Percentiles rank a stretch among this genome's conserved stretches.
These are phyloP conservation scores for Myripristis jacobus DNA, from an alignment of 2,797 vertebrate species.

Conservation along the genomic window DNA sequence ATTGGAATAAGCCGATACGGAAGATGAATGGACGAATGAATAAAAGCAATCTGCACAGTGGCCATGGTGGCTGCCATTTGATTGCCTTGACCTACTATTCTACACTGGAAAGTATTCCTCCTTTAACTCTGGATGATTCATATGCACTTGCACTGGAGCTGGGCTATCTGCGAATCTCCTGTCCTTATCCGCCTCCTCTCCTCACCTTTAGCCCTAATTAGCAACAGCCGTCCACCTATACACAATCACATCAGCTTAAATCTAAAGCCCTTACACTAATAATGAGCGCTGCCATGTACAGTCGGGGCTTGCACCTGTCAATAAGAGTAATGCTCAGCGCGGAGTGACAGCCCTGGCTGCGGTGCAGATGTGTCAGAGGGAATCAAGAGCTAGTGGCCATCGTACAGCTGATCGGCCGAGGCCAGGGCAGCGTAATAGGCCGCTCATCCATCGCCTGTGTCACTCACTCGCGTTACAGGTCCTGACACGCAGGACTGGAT, in stretches of 20 bases:
- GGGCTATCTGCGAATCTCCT: conserved; percentile 4
- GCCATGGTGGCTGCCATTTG: conserved; percentile 43
- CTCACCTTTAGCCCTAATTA: conserved; percentile 75
- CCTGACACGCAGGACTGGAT: conserved; percentile 56
- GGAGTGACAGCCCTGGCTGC: conserved; percentile 49
- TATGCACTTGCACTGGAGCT: conserved; percentile 1
- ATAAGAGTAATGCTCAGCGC: conserved; percentile 61
- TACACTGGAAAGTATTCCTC: conserved; percentile 34
- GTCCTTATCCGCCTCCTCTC: conserved; percentile 32
- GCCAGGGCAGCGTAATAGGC: conserved; percentile 61
- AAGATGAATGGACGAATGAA: no score
- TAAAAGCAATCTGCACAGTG: not conserved
- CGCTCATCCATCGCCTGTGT: conserved; percentile 60
- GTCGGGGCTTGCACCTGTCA: conserved; percentile 63
- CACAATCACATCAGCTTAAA: conserved; percentile 47
- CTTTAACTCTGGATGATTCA: conserved; percentile 48
- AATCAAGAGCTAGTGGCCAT: conserved; percentile 48
- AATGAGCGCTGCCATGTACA: conserved; percentile 52
- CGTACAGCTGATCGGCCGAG: conserved; percentile 49
- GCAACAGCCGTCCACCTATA: conserved; percentile 47
- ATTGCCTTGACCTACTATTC: conserved; percentile 38
- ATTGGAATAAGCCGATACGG: no score
- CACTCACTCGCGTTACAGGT: conserved; percentile 59
- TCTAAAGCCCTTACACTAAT: conserved; percentile 53
- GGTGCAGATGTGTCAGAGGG: conserved; percentile 59